phyloP scores from a whole-genome alignment of 1,140 invertebrate genomes.

The Achroia grisella region DNA sequence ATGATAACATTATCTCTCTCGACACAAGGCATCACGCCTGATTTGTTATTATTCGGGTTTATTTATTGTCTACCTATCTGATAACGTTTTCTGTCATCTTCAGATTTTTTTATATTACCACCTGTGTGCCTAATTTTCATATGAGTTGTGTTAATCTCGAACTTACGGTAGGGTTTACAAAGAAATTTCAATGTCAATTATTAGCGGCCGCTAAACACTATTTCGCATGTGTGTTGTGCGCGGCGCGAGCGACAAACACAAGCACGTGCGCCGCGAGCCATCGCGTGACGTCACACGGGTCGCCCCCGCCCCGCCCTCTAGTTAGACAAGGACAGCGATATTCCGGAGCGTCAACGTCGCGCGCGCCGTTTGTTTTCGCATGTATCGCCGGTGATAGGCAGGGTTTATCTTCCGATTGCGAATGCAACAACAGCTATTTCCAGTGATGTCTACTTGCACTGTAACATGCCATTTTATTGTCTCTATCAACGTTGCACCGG shows the following conservation, averaged over 20 bases:
- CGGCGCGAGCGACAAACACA: slow-evolving; percentile 62
- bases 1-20: slow-evolving; percentile 8
- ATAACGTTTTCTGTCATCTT: background rate
- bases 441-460: slow-evolving; percentile 30
- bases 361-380: slow-evolving; percentile 55
- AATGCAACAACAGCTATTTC: slow-evolving; percentile 60
- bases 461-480: slow-evolving; percentile 38
- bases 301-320: slow-evolving; percentile 46
- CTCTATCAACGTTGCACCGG: slow-evolving; percentile 1
- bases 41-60: slow-evolving; percentile 5
- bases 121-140: background rate
- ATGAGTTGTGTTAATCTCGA: background rate
- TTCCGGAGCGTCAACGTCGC: slow-evolving; percentile 48
- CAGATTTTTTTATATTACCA: background rate
- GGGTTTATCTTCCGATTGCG: slow-evolving; percentile 62
- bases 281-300: slow-evolving; percentile 60
- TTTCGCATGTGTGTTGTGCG: slow-evolving; percentile 54
- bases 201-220: slow-evolving; percentile 36
- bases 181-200: slow-evolving; percentile 64
- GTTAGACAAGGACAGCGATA: slow-evolving; percentile 26
- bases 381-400: slow-evolving; percentile 49
- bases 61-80: background rate
- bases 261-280: slow-evolving; percentile 58
- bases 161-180: background rate
- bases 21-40: slow-evolving; percentile 3